Percentiles rank a stretch among this genome's conserved stretches.
Conservation (phyloP, 2,797 vertebrate species). For the Spinus olivaceus region DNA sequence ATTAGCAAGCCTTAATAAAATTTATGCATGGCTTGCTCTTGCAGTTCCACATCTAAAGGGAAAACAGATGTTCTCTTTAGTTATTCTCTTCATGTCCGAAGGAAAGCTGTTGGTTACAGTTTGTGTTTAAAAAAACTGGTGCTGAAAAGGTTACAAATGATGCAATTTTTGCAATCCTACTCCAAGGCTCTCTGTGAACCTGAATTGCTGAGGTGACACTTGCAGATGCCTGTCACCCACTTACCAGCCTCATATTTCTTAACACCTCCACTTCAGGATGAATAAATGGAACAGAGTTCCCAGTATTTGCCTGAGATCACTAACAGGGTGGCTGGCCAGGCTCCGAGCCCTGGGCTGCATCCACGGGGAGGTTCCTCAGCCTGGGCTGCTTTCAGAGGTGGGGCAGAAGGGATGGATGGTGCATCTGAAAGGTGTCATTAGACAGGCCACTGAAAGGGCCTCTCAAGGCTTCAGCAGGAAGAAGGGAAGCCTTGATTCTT, state of each 20-base stretch:
- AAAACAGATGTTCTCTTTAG: conserved; percentile 68
- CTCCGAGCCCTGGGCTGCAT: neutral
- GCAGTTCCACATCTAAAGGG: conserved; percentile 52
- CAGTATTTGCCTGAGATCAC: neutral
- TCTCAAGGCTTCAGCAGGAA: neutral
- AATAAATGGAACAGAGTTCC: neutral
- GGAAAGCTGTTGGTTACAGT: conserved; percentile 38
- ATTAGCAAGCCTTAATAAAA: conserved; percentile 66
- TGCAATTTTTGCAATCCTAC: conserved; percentile 19
- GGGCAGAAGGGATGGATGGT: neutral
- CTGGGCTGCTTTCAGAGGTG: neutral
- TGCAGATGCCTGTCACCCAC: conserved; percentile 27
- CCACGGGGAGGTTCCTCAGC: neutral
- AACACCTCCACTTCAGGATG: conserved; percentile 3
- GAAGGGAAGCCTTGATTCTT: neutral
- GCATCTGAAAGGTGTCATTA: neutral
- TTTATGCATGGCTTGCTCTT: conserved; percentile 46
- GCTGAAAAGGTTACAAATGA: conserved; percentile 50
- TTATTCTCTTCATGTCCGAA: conserved; percentile 45
- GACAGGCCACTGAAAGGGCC: neutral
- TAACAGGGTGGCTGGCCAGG: neutral
- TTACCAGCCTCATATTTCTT: conserved; percentile 40
- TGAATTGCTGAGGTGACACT: conserved; percentile 30
- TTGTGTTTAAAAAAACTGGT: neutral
- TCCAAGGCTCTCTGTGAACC: conserved; percentile 25